These are phyloP conservation scores for Podargus strigoides DNA, from an alignment of 2,797 vertebrate genomes.

Conservation along the genomic window DNA sequence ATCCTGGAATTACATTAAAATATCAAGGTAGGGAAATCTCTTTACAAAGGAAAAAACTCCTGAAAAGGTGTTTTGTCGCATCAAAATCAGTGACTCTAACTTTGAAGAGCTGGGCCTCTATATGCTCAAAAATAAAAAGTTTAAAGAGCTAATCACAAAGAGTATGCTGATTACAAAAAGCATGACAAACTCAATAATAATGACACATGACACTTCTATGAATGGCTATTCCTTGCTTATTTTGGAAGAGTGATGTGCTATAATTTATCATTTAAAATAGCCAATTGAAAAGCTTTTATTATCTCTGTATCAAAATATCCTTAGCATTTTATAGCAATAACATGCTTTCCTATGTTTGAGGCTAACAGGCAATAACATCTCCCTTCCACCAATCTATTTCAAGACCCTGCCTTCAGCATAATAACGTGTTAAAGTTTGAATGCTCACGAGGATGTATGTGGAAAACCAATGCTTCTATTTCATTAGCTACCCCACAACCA, in stretches of 20 bases:
- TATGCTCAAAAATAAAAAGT: not conserved
- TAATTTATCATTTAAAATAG: constrained; percentile 8
- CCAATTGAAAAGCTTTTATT: constrained; percentile 44
- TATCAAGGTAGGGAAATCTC: not conserved
- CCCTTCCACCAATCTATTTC: not conserved
- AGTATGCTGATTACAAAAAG: not conserved
- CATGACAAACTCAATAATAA: not conserved
- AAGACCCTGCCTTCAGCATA: not conserved
- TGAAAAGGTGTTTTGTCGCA: not conserved
- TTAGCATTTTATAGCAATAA: not conserved
- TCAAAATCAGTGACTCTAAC: not conserved
- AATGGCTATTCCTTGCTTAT: not conserved
- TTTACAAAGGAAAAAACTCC: not conserved
- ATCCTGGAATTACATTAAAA: not conserved
- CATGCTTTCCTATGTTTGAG: not conserved
- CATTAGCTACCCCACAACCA: not conserved
- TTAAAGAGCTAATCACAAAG: not conserved
- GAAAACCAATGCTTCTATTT: not conserved
- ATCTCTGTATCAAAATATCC: constrained; percentile 9
- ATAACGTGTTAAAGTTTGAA: not conserved
- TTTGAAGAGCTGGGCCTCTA: not conserved
- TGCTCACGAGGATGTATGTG: not conserved
- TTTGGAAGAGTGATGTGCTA: not conserved
- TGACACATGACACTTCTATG: not conserved
- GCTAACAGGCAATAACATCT: not conserved